Base-by-base conservation (phyloP, 1,140 invertebrate species). In the Drosophila cardini region DNA sequence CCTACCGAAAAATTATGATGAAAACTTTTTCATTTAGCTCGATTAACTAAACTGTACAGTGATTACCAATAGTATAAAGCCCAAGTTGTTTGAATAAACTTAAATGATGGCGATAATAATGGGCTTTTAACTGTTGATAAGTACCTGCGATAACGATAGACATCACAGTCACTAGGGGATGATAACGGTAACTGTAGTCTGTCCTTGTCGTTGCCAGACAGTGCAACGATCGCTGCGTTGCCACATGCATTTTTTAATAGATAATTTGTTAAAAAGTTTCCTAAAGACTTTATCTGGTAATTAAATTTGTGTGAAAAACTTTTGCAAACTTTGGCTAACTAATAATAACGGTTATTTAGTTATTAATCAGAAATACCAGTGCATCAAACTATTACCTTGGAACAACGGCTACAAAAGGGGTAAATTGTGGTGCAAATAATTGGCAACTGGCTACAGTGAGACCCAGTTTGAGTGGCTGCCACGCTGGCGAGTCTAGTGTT, bases 11-110 rank as follows among this genome's bases (percentile, higher is more conserved):
- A 30, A 16, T 15, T 30, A 34, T 13, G 18, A 4, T 5, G 30
- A 60, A 7, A 52, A 52, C 48, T 52, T 34, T 32, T 3, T 21
- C 48, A 52, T 52, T 52, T 52, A n/a, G 26, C 32, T 52, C 48
- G n/a, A 32, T 52, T 52, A n/a, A 52, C 30, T 7, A 30, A 11
- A 5, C 26, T n/a, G 13, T 30, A n/a, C 46, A 50, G 21, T 52
- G 30, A 34, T 52, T 52, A 50, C 21, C 7, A 50, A 21, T 26
- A 50, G 30, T 50, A 50, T 10, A 50, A 50, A 45, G 42, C 16
- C 16, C 13, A 40, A 40, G 13, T 40, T 40, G n/a, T 40, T n/a
- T 13, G 38, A 5, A n/a, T 13, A 40, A 40, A n/a, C 11, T 40
- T 40, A 40, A 13, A n/a, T 11, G 2, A 13, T 13, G 38, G n/a